Evolutionary conservation across 2,888 invertebrate species (phyloP), one percentile per base, ranked within the genome.

Genomic region (Pyrochroa serraticornis): DNA sequence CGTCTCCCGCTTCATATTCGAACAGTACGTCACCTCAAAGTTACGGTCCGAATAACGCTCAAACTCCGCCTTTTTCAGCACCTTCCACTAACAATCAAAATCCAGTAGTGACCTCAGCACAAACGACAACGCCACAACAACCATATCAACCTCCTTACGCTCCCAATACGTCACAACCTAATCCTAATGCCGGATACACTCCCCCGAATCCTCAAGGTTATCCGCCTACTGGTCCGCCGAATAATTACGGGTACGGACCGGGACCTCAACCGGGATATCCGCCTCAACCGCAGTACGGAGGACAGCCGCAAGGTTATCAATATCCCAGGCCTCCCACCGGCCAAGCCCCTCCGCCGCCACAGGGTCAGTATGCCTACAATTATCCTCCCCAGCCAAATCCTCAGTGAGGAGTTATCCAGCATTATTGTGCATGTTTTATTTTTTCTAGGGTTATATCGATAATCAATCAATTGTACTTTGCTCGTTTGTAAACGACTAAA

Each of bases 341-440:
- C 2, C 89, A 89, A 61, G 88, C 87, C n/a, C 89, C 69, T n/a
- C 68, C 87, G 13, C 89, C 86, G 6, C 85, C 90, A 5, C 88
- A 90, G 64, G 87, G 88, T 55, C 85, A 86, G 58, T 92, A 92
- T 74, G 87, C 85, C 7, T 88, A 90, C 35, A 92, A 91, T 75
- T 87, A 90, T 46, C 91, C 91, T 74, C 91, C 92, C 71, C 92
- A 92, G 60, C 90, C 91, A 45, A 72, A 73, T 63, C 84, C 87
- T 31, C 88, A 89, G 76, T 88, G 85, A 71, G 58, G 85, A 71
- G 58, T 22, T 6, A 12, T 12, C 31, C 6, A 9, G n/a, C 6
- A 49, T 1, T 5, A n/a, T 32, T 9, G 22, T 47, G 12, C 22
- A 22, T 22, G 22, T 22, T 22, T 5, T 2, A 22, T 22, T 22